These are phyloP conservation scores for Callipepla californica DNA, from an alignment of 2,113 vertebrate species.

Conservation along the genomic window DNA sequence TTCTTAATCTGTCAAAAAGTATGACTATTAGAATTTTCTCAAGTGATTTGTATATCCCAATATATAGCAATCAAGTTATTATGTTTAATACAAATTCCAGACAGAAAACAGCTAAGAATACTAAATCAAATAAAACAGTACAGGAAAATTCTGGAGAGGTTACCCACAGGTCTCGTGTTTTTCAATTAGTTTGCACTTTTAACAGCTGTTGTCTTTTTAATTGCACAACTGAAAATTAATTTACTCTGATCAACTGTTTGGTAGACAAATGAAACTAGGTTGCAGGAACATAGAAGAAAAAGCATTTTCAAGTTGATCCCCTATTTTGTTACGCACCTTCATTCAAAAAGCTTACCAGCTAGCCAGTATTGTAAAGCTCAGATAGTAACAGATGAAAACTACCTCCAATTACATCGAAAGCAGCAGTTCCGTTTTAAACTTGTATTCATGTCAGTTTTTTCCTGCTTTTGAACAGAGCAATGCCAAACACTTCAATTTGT, in stretches of 20 bases:
- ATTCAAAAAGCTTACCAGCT: neutral
- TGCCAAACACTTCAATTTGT: neutral
- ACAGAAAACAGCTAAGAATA: neutral
- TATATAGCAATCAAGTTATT: neutral
- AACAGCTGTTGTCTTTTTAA: neutral
- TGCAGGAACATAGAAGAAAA: neutral
- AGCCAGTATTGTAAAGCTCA: neutral
- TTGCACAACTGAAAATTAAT: neutral
- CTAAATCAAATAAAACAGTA: neutral
- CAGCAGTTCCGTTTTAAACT: neutral
- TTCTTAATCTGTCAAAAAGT: neutral
- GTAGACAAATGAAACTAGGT: neutral
- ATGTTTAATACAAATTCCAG: neutral
- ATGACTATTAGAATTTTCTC: neutral
- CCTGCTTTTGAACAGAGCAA: neutral
- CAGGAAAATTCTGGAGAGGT: neutral
- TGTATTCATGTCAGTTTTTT: neutral
- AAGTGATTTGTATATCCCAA: neutral
- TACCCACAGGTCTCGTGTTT: neutral
- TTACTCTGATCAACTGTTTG: neutral
- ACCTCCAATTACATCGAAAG: neutral
- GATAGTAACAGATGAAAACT: neutral
- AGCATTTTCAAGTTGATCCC: neutral
- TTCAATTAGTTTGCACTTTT: neutral
- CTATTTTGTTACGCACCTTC: neutral